Evolutionary conservation across 1,140 invertebrate species (phyloP).

Genomic region (Heliconius nattereri): DNA sequence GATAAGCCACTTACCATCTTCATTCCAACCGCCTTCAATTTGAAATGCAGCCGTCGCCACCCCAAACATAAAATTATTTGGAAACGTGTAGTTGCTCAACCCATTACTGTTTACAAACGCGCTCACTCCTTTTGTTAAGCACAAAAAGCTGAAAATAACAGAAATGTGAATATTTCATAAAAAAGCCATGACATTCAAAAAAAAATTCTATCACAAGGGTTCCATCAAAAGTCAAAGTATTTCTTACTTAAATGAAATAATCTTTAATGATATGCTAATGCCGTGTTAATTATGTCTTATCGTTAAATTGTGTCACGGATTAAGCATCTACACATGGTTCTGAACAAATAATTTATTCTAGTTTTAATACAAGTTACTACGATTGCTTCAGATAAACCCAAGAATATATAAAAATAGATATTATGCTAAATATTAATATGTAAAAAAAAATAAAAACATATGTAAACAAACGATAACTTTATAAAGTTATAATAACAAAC

Average conservation of each 20-base stretch:
- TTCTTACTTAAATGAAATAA: not conserved
- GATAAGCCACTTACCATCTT: constrained; percentile 81
- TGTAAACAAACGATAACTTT: not conserved
- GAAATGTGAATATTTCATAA: not conserved
- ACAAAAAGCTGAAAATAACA: constrained; percentile 54
- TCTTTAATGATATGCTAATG: not conserved
- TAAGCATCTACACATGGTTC: constrained; percentile 16
- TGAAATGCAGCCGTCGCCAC: constrained; percentile 83
- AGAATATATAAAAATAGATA: not conserved
- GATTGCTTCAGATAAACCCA: not conserved
- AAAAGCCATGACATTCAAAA: not conserved
- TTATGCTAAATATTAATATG: too few relatives aligned
- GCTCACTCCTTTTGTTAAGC: constrained; percentile 54
- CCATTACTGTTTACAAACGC: constrained; percentile 46
- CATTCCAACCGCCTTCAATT: constrained; percentile 85
- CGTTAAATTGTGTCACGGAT: constrained; percentile 23
- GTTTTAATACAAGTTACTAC: not conserved
- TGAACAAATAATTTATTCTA: not conserved
- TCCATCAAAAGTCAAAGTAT: too few relatives aligned
- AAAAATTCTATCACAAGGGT: too few relatives aligned
- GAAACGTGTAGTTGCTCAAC: constrained; percentile 78
- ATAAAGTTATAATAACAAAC: not conserved
- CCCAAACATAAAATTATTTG: constrained; percentile 82
- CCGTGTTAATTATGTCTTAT: not conserved
- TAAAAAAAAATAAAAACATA: not conserved